phyloP scores from a whole-genome alignment of 53 echinoderm and acorn worm genomes.

The Holothuria scabra region DNA sequence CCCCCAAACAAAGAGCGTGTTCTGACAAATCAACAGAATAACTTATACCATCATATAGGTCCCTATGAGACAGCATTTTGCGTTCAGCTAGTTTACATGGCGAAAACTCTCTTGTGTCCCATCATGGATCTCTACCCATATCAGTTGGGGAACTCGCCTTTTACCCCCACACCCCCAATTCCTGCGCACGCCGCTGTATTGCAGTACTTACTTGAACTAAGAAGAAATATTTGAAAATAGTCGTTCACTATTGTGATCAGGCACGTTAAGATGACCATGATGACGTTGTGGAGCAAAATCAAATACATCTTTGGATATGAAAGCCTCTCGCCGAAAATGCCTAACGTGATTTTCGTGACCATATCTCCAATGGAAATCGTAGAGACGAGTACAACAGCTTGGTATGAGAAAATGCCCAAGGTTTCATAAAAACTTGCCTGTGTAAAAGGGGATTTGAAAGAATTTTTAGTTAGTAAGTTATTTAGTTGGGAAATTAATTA shows the following conservation, averaged over 20 bases:
- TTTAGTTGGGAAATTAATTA: background rate
- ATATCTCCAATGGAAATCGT: background rate
- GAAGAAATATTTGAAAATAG: background rate
- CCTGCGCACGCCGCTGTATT: too few species aligned
- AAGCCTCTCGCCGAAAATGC: background rate
- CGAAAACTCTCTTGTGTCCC: too few species aligned
- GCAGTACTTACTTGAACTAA: too few species aligned
- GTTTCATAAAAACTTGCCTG: conserved; percentile 10
- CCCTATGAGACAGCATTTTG: too few species aligned
- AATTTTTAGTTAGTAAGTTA: background rate
- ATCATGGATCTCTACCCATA: too few species aligned
- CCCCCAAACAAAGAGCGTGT: too few species aligned
- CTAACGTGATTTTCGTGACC: background rate
- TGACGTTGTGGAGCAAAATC: background rate
- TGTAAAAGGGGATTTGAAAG: too few species aligned
- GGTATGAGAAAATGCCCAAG: background rate
- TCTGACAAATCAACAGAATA: too few species aligned
- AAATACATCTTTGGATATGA: background rate
- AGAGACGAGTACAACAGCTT: background rate
- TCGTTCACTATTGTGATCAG: background rate
- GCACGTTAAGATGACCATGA: background rate
- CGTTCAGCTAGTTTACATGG: too few species aligned
- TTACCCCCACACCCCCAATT: too few species aligned
- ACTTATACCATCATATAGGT: too few species aligned
- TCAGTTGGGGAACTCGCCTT: too few species aligned